Percentiles rank a stretch among this genome's conserved stretches.
These are phyloP conservation scores for Trachops cirrhosus DNA, from an alignment of 2,797 vertebrate species.

Conservation along the genomic window DNA sequence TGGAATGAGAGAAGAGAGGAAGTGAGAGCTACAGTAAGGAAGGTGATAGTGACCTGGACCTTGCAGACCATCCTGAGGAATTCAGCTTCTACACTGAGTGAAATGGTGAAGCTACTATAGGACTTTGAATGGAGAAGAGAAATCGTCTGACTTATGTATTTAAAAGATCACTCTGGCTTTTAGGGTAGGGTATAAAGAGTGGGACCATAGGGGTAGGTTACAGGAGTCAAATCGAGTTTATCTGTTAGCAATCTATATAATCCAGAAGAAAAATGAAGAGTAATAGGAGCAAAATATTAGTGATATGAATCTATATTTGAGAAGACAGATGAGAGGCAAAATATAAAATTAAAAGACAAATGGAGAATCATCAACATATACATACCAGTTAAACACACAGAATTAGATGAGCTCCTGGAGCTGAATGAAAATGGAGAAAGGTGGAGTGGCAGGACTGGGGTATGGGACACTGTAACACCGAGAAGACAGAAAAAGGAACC, in stretches of 20 bases:
- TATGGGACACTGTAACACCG: neutral
- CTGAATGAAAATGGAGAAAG: neutral
- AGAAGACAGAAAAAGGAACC: neutral
- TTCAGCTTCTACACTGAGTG: neutral
- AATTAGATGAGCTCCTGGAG: neutral
- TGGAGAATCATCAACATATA: neutral
- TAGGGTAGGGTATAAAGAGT: neutral
- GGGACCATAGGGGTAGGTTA: neutral
- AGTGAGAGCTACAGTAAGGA: neutral
- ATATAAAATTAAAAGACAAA: neutral
- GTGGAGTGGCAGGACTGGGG: neutral
- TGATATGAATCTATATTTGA: neutral
- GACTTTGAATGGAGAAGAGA: neutral
- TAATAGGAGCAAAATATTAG: neutral
- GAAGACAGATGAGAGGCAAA: neutral
- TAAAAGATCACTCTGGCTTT: neutral
- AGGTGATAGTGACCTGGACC: neutral
- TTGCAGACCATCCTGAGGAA: neutral
- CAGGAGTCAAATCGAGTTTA: neutral
- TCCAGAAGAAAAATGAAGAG: neutral
- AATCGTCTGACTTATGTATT: neutral
- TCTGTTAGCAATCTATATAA: neutral
- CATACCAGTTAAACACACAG: neutral
- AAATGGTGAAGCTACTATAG: neutral
- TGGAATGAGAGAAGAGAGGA: neutral